Evolutionary conservation across 2,797 vertebrate genomes (phyloP), one percentile per base, ranked within the genome.

Genomic region (Todus mexicanus): DNA sequence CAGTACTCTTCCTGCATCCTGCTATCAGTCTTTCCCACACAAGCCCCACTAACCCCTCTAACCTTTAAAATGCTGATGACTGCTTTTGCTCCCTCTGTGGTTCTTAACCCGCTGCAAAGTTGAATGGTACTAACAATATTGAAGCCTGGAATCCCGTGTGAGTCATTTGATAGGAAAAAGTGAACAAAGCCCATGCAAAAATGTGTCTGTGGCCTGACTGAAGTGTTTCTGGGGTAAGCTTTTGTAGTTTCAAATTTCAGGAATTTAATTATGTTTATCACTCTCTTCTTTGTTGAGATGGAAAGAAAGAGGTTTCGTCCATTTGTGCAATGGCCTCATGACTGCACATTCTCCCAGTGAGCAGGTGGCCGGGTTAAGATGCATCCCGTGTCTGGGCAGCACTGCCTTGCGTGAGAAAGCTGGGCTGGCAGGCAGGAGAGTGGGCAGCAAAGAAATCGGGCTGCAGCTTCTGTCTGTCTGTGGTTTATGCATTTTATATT

Each of bases 331-430:
- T 33, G 27, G 31, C 45, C 26, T 40, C 5, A 2, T 10, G 45
- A 6, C 60, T n/a, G 10, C 33, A 16, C 5, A 1, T 29, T 17
- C 18, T 54, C 12, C 26, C 26, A 1, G 3, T 0, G 2, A 40
- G 51, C 51, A 9, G 37, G 43, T 37, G 16, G 43, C 21, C 0
- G 2, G 6, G 48, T 17, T 19, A 6, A 10, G 19, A 7, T 10
- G 22, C 15, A 25, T 31, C 53, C 40, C 15, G 15, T 27, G 19
- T 9, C 31, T n/a, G 2, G 6, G 22, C 35, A 37, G 38, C 4
- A 3, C 40, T 31, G 64, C 48, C 56, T 31, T 31, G 22, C 68
- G 38, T 2, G 19, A 1, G 2, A 38, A 35, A 37, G 43, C 19
- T 19, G 40, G 40, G 61, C 40, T 1, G 5, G n/a, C 33, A 2